A percentile compares a stretch with the other conserved stretches of the same genome.
These are phyloP conservation scores for Conus betulinus DNA, from an alignment of 1,140 invertebrate species.

Conservation along the genomic window DNA sequence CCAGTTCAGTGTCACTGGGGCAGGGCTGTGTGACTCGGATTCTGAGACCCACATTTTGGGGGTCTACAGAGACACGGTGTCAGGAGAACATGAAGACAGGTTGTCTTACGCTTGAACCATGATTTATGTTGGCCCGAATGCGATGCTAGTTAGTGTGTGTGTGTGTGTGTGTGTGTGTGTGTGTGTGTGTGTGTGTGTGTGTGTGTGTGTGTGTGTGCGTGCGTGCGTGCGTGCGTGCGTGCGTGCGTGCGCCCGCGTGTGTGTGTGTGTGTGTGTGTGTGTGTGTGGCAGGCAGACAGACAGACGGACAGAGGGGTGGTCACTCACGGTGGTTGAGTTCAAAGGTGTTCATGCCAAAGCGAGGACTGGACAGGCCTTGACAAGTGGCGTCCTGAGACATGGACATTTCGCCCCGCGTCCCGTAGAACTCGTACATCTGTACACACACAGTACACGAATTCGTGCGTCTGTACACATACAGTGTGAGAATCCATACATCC, in stretches of 20 bases:
- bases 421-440: conserved; percentile 60
- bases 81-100: background rate
- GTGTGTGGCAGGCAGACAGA: conserved; percentile 10
- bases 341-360: conserved; percentile 50
- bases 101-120: too few species aligned
- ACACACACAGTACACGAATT: conserved; percentile 4
- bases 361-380: conserved; percentile 54
- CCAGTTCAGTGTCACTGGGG: background rate
- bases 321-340: conserved; percentile 51
- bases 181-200: too few species aligned
- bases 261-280: too few species aligned
- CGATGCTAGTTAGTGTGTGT: too few species aligned
- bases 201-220: too few species aligned
- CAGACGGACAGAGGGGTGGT: background rate
- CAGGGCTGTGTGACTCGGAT: background rate
- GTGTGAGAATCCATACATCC: background rate
- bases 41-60: background rate
- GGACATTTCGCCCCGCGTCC: conserved; percentile 53
- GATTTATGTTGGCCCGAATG: too few species aligned
- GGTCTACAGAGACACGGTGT: too few species aligned
- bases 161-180: too few species aligned
- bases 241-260: too few species aligned
- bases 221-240: too few species aligned
- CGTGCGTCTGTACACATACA: background rate
- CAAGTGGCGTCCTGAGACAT: conserved; percentile 64